phyloP scores from a whole-genome alignment of 2,888 invertebrate genomes.

The Sinohyriopsis cumingii region DNA sequence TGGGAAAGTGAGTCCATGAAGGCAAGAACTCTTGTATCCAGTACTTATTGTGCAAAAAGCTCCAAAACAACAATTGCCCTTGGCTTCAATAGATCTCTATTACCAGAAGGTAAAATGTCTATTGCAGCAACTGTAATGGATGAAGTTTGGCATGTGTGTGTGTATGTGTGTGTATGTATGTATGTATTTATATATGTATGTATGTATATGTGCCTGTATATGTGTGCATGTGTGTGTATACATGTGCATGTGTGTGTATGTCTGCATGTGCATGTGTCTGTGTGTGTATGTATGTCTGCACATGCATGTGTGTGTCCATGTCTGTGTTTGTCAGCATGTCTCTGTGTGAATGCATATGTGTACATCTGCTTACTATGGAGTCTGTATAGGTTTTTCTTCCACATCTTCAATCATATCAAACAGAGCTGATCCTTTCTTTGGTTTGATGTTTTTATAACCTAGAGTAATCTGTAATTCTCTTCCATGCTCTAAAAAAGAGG shows the following conservation, averaged over 20 bases:
- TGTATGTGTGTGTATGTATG: neutral
- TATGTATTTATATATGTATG: neutral
- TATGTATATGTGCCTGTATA: neutral
- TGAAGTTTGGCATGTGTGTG: too few relatives aligned
- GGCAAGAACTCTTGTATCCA: too few relatives aligned
- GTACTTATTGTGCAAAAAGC: too few relatives aligned
- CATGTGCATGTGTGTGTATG: neutral
- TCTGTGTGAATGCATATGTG: neutral
- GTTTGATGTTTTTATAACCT: constrained; percentile 63
- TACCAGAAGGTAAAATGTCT: too few relatives aligned
- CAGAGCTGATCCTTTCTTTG: constrained; percentile 59
- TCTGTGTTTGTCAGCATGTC: neutral
- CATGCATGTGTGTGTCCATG: neutral
- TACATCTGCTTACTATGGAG: constrained; percentile 62
- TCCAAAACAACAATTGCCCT: too few relatives aligned
- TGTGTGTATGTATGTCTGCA: neutral
- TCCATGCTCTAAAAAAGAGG: constrained; percentile 45
- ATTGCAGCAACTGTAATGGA: too few relatives aligned
- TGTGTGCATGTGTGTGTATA: too few relatives aligned
- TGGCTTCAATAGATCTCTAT: too few relatives aligned
- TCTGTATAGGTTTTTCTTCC: constrained; percentile 61
- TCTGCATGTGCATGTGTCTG: neutral
- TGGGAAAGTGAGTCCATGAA: too few relatives aligned
- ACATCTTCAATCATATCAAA: constrained; percentile 70
- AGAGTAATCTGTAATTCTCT: constrained; percentile 64